phyloP scores from a whole-genome alignment of 1,140 invertebrate species.

The Scaptomyza graminum region DNA sequence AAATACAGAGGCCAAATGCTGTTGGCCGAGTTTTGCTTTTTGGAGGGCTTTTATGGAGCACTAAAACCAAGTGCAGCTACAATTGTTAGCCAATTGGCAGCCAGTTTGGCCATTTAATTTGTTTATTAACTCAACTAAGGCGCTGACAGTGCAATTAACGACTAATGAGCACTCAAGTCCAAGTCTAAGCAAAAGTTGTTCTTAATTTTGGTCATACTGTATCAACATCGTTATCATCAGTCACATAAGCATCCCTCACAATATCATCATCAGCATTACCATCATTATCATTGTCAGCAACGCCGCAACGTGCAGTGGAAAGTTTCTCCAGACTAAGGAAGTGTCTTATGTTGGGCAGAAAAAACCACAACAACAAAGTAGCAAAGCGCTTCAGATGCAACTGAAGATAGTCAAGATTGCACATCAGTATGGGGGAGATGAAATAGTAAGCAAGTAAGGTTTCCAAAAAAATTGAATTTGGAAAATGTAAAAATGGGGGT shows the following conservation, averaged over 20 bases:
- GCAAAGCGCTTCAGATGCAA: conserved; percentile 42
- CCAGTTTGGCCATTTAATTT: conserved; percentile 49
- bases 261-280: conserved; percentile 15
- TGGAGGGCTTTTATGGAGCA: not conserved
- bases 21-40: conserved; percentile 17
- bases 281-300: conserved; percentile 18
- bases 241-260: not conserved
- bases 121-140: conserved; percentile 45
- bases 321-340: conserved; percentile 27
- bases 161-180: conserved; percentile 46
- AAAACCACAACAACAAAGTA: conserved; percentile 61
- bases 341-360: conserved; percentile 42
- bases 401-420: conserved; percentile 45
- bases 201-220: conserved; percentile 28
- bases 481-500: too few relatives aligned
- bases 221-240: conserved; percentile 22
- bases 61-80: conserved; percentile 1
- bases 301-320: conserved; percentile 43
- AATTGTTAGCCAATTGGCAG: conserved; percentile 41
- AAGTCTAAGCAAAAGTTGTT: conserved; percentile 36
- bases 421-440: conserved; percentile 28
- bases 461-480: too few relatives aligned
- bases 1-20: conserved; percentile 37
- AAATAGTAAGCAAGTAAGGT: not conserved
- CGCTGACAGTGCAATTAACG: conserved; percentile 42